Conservation (phyloP, 2,888 invertebrate genomes). For the Noctuana brunneofusca region DNA sequence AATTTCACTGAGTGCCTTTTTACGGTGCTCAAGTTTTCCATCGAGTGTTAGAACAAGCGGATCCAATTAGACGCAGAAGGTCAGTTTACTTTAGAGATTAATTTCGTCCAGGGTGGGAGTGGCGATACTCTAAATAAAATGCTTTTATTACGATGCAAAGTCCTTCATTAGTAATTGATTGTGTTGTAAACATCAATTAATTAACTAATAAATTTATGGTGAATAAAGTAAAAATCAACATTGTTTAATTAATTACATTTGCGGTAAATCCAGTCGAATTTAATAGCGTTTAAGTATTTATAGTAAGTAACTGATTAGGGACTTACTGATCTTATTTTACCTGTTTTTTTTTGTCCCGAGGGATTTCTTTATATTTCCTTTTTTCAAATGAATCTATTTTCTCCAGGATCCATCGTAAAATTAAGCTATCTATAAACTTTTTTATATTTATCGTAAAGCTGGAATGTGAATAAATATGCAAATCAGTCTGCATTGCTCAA, state of each 20-base stretch:
- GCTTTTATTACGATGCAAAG: constrained; percentile 33
- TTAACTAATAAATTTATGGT: too few species aligned
- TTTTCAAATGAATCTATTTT: constrained; percentile 7
- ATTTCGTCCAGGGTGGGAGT: constrained; percentile 57
- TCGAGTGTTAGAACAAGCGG: constrained; percentile 45
- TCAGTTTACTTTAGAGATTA: constrained; percentile 72
- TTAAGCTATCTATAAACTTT: constrained; percentile 27
- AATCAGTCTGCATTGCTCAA: constrained; percentile 10
- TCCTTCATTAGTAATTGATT: constrained; percentile 32
- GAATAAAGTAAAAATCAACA: too few species aligned
- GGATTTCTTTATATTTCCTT: constrained; percentile 7
- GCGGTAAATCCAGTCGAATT: too few species aligned
- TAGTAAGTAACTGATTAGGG: too few species aligned
- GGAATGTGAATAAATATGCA: constrained; percentile 20
- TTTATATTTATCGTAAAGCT: constrained; percentile 7
- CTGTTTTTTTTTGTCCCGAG: too few species aligned
- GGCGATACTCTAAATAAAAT: constrained; percentile 47
- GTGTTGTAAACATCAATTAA: background rate
- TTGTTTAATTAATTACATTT: too few species aligned
- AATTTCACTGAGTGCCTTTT: constrained; percentile 54
- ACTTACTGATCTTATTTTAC: too few species aligned
- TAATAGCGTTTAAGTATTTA: too few species aligned
- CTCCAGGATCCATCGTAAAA: constrained; percentile 16
- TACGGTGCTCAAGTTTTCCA: constrained; percentile 35
- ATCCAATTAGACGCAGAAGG: constrained; percentile 69